A percentile compares a stretch with the other conserved stretches of the same genome.
Conservation (phyloP, 2,113 vertebrate species). For the Ceratotherium simum region DNA sequence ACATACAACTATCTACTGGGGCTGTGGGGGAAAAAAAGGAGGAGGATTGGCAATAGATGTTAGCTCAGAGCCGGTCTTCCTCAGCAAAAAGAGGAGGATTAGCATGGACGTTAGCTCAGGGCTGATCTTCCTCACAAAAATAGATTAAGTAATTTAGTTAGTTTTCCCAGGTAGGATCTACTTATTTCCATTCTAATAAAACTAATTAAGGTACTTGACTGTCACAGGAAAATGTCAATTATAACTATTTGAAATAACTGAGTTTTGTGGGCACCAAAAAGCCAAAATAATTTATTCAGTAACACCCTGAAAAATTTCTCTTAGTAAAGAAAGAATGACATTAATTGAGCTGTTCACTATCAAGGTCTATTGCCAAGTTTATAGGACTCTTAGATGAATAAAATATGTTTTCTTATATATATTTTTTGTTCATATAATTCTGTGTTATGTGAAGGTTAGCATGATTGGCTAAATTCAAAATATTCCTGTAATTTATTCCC, state of each 20-base stretch:
- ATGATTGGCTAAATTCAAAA: neutral
- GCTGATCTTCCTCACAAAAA: neutral
- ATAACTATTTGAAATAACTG: conserved; percentile 16
- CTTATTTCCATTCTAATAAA: conserved; percentile 66
- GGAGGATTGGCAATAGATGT: too few relatives aligned
- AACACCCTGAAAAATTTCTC: neutral
- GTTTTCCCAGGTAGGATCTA: conserved; percentile 25
- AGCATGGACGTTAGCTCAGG: too few relatives aligned
- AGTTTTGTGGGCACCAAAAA: neutral
- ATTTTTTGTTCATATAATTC: neutral
- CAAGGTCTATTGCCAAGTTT: neutral
- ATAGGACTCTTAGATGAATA: neutral
- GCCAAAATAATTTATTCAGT: neutral
- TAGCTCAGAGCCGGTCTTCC: too few relatives aligned
- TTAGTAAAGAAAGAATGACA: neutral
- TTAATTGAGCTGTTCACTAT: neutral
- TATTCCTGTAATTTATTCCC: conserved; percentile 16
- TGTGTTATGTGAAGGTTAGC: neutral
- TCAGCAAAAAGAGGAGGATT: too few relatives aligned
- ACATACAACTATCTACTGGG: too few relatives aligned
- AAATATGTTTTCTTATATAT: neutral
- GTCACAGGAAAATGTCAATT: conserved; percentile 41
- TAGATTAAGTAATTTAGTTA: conserved; percentile 50
- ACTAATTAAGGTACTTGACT: neutral
- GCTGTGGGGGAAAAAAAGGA: too few relatives aligned